Base-by-base conservation (phyloP, 1,140 invertebrate species). In the Trichonephila clavipes region DNA sequence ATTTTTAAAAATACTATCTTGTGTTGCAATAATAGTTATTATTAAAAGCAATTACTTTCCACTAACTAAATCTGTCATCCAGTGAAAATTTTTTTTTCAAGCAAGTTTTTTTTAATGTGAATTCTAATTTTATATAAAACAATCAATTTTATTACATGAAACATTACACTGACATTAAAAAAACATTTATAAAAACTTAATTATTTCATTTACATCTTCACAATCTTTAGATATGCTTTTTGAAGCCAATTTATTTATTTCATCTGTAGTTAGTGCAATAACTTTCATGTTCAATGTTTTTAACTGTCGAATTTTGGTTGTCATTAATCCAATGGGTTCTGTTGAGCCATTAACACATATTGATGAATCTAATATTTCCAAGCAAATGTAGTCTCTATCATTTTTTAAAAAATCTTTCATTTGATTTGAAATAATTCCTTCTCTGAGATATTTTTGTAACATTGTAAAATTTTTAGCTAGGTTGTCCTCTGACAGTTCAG, bases 271-370 rank as follows among this genome's bases (percentile, higher is more conserved):
- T 7, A 91, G 14, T 44, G 88, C n/a, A 81, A 94, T 64, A 62
- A 91, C 89, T 21, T 77, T 44, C 61, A 90, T 77, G 82, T 91
- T 77, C 14, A 94, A 14, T 62, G 62, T 91, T 24, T 64, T 81
- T 19, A 94, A 28, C 19, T 94, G 94, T 58, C 89, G 64, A 81
- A 94, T 90, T 91, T 94, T 94, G 16, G 94, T 58, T 64, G 81
- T 77, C 88, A 94, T 94, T 66, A 94, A 82, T 24, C 89, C 94
- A 66, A 82, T 16, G 16, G 69, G 82, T 16, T 64, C 16, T 44
- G 2, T 40, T 28, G 51, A 88, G 16, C 19, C 18, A 51, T 58
- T 40, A 44, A 61, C 21, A 77, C 83, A 91, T 4, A 94, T 66
- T 19, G 82, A 58, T 62, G 64, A 8, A 88, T 94, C 94, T 62